Percentiles rank a stretch among this genome's conserved stretches.
These are phyloP conservation scores for Crambe crambe DNA, from an alignment of 37 sponge, comb jelly and placozoan genomes.

Conservation along the genomic window DNA sequence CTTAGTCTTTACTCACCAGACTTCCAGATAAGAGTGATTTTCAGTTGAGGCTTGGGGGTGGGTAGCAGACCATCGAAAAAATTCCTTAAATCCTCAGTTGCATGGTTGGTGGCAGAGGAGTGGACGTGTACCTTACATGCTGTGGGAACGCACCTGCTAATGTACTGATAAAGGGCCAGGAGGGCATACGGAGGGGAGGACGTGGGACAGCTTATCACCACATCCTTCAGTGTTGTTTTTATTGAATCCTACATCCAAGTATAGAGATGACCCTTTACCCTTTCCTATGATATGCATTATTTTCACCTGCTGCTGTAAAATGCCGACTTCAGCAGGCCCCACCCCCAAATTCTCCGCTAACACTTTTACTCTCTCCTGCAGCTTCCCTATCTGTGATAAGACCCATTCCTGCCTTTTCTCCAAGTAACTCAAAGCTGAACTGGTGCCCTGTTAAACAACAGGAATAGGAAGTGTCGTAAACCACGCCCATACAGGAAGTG, in stretches of 20 bases:
- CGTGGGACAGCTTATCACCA: conserved; percentile 59
- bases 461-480: background rate
- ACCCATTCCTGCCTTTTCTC: conserved; percentile 69
- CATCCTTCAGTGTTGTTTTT: conserved; percentile 17
- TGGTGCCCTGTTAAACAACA: background rate
- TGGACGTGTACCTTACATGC: conserved; percentile 49
- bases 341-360: conserved; percentile 47
- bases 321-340: conserved; percentile 25
- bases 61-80: conserved; percentile 19
- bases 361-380: conserved; percentile 50
- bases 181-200: conserved; percentile 58
- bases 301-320: conserved; percentile 20
- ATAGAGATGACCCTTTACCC: background rate
- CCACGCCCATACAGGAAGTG: background rate
- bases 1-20: conserved; percentile 74
- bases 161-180: conserved; percentile 37
- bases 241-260: background rate
- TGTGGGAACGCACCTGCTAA: conserved; percentile 11
- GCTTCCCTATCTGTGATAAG: conserved; percentile 29
- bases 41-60: conserved; percentile 33
- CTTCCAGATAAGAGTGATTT: conserved; percentile 73
- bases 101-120: conserved; percentile 32
- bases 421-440: conserved; percentile 49
- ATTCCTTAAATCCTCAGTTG: conserved; percentile 1
- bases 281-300: background rate